A percentile compares a stretch with the other conserved stretches of the same genome.
phyloP scores from a whole-genome alignment of 1,140 invertebrate genomes.

The Zelostemma sp. region DNA sequence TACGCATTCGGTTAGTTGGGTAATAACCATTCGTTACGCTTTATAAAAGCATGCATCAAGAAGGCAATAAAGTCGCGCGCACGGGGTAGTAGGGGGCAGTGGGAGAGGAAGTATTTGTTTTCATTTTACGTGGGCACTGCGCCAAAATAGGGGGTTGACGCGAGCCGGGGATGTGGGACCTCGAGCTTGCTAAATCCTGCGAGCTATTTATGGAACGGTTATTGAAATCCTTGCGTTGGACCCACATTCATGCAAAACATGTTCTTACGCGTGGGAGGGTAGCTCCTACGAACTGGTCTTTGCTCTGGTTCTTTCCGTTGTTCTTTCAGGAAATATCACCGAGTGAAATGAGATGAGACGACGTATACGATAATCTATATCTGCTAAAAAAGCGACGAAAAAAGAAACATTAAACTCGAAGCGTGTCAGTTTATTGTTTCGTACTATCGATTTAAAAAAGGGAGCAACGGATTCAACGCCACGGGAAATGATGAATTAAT shows the following conservation, averaged over 20 bases:
- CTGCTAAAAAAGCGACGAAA: too few species aligned
- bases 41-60: slow-evolving; percentile 65
- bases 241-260: slow-evolving; percentile 52
- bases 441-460: too few species aligned
- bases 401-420: too few species aligned
- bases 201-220: slow-evolving; percentile 64
- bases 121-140: slow-evolving; percentile 64
- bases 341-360: slow-evolving; percentile 20
- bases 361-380: too few species aligned
- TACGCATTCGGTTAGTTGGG: slow-evolving; percentile 54
- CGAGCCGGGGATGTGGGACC: slow-evolving; percentile 23
- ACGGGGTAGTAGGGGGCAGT: slow-evolving; percentile 14
- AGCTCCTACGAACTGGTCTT: slow-evolving; percentile 17
- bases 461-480: too few species aligned
- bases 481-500: too few species aligned
- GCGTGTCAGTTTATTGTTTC: too few species aligned
- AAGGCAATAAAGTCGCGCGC: slow-evolving; percentile 58
- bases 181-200: slow-evolving; percentile 49
- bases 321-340: slow-evolving; percentile 28
- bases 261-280: slow-evolving; percentile 32
- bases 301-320: slow-evolving; percentile 25
- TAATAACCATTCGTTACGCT: slow-evolving; percentile 66
- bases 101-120: slow-evolving; percentile 61
- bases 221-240: slow-evolving; percentile 60
- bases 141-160: slow-evolving; percentile 57